Evolutionary conservation across 2,888 invertebrate genomes (phyloP), one percentile per base, ranked within the genome.

Genomic region (Cheilosia urbana): DNA sequence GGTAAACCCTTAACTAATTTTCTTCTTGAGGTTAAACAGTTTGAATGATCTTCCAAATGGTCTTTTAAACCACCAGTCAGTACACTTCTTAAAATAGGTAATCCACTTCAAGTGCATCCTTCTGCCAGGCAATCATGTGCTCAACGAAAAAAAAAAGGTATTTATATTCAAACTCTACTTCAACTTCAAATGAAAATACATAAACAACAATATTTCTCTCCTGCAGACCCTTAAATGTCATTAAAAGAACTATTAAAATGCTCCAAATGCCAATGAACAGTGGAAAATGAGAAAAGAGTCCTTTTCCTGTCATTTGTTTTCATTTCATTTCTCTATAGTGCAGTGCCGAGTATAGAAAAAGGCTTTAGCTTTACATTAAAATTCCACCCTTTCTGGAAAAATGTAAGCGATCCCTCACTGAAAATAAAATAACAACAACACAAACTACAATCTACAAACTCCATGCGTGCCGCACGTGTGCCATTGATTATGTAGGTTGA

Each of bases 391-490:
- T 82, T 49, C 42, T 17, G 55, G 6, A 78, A 57, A 62, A 65
- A 51, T 72, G 78, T 78, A 72, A 78, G 51, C 40, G 66, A 82
- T 82, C 78, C 78, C 40, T 53, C 7, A 15, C 17, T 21, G 37
- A 17, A 60, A 19, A 47, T 57, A 47, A 27, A 62, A n/a, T n/a
- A n/a, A 34, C 11, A 72, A 65, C 9, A 65, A 63, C 24, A 19
- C n/a, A 19, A 71, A 79, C 57, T 77, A 69, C 78, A 82, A 55
- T 66, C n/a, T n/a, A n/a, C n/a, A n/a, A n/a, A n/a, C n/a, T 65
- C 77, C 77, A 72, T 72, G 78, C 82, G 82, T 78, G 82, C 72
- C 82, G 55, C 82, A 82, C 82, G 82, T 82, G 82, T 78, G 78
- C 79, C 72, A 72, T 69, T 63, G 60, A 82, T 37, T 72, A 78